A percentile compares a stretch with the other conserved stretches of the same genome.
These are phyloP conservation scores for Glossosoma conforme DNA, from an alignment of 1,140 invertebrate species.

Conservation along the genomic window DNA sequence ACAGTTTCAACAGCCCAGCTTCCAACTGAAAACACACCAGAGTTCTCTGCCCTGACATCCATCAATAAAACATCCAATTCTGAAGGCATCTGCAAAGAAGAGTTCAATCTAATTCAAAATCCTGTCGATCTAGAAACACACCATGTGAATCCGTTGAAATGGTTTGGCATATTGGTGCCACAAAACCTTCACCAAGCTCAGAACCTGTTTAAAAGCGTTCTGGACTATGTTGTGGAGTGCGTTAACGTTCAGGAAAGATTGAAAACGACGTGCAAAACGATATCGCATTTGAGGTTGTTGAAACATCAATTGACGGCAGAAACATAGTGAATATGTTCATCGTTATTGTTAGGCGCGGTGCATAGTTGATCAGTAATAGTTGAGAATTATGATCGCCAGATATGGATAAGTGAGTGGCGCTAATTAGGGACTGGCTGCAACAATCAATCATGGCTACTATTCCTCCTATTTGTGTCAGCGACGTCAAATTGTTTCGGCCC, in stretches of 20 bases:
- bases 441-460: too few relatives aligned
- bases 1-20: slow-evolving; percentile 60
- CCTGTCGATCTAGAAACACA: slow-evolving; percentile 41
- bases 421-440: too few relatives aligned
- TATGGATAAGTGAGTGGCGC: too few relatives aligned
- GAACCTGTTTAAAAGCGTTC: slow-evolving; percentile 58
- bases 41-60: slow-evolving; percentile 52
- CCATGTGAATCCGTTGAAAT: slow-evolving; percentile 60
- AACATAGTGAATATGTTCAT: slow-evolving; percentile 17
- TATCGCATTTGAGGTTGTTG: slow-evolving; percentile 40
- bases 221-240: slow-evolving; percentile 57
- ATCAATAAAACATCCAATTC: slow-evolving; percentile 41
- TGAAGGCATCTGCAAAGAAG: slow-evolving; percentile 39
- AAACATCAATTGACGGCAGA: slow-evolving; percentile 31
- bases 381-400: too few relatives aligned
- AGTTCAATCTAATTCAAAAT: slow-evolving; percentile 38
- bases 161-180: slow-evolving; percentile 72
- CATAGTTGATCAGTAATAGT: too few relatives aligned
- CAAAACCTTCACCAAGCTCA: slow-evolving; percentile 64
- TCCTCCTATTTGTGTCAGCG: too few relatives aligned
- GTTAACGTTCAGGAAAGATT: slow-evolving; percentile 60
- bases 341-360: too few relatives aligned
- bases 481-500: too few relatives aligned
- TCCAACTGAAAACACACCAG: slow-evolving; percentile 55
- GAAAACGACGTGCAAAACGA: slow-evolving; percentile 41